phyloP scores from a whole-genome alignment of 2,888 invertebrate genomes.

The Temnothorax ravouxi region DNA sequence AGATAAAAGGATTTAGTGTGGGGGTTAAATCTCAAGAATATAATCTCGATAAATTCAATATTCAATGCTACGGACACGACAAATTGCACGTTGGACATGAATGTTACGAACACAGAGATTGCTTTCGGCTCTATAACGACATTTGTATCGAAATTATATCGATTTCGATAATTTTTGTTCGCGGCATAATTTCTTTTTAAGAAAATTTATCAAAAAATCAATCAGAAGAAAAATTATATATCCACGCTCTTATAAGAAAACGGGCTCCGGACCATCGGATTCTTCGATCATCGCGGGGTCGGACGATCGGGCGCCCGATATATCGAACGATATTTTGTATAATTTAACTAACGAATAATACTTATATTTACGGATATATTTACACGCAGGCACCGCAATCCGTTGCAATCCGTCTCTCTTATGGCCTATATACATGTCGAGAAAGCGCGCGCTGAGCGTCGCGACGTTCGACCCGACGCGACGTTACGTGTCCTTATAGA shows the following conservation, averaged over 20 bases:
- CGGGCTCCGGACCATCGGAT: constrained; percentile 11
- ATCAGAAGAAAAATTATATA: neutral
- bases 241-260: neutral
- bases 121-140: neutral
- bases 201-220: neutral
- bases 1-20: neutral
- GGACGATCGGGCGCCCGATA: constrained; percentile 45
- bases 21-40: neutral
- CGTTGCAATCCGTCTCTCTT: constrained; percentile 62
- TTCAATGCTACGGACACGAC: neutral
- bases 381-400: constrained; percentile 51
- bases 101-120: neutral
- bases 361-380: constrained; percentile 68
- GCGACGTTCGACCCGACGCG: constrained; percentile 48
- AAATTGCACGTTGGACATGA: neutral
- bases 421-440: constrained; percentile 61
- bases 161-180: neutral
- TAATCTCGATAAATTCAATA: constrained; percentile 6
- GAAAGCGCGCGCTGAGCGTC: constrained; percentile 22
- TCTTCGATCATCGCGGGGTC: constrained; percentile 23
- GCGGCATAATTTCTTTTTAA: neutral
- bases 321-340: constrained; percentile 71
- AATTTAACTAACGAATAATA: constrained; percentile 66
- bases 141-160: neutral
- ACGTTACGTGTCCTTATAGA: constrained; percentile 39